Percentiles rank a stretch among this genome's conserved stretches.
phyloP scores from a whole-genome alignment of 92 coral and sea anemone species.

The Zoanthus gigantus region DNA sequence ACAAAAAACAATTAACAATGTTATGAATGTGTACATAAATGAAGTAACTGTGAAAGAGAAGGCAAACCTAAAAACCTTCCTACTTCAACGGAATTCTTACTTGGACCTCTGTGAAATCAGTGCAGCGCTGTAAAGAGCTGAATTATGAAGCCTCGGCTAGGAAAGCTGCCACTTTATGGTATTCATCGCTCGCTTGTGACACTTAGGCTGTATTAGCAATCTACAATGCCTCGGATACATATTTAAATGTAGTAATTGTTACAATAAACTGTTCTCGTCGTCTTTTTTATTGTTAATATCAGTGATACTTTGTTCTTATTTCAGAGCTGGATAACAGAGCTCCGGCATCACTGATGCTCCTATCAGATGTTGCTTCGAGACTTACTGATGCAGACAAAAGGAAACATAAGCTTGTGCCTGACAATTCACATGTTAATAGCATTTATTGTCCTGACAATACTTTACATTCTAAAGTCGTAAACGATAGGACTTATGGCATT shows the following conservation, averaged over 20 bases:
- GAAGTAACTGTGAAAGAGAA: too few relatives aligned
- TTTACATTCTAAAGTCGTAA: neutral
- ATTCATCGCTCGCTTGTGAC: neutral
- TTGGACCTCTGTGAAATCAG: neutral
- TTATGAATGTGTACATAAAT: too few relatives aligned
- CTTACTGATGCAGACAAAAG: constrained; percentile 1
- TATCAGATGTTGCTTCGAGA: constrained; percentile 27
- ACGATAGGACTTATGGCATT: neutral
- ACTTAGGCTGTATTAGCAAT: neutral
- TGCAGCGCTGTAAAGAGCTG: neutral
- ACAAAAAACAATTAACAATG: too few relatives aligned
- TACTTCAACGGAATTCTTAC: neutral
- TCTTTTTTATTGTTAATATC: too few relatives aligned
- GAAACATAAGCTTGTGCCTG: neutral
- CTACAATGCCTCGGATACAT: neutral
- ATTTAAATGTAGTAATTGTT: too few relatives aligned
- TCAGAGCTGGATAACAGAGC: neutral
- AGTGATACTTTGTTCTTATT: neutral
- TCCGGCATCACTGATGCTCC: constrained; percentile 31
- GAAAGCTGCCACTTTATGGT: neutral
- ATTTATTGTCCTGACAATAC: neutral
- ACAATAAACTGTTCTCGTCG: too few relatives aligned
- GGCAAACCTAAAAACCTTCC: neutral
- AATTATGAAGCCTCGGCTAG: neutral
- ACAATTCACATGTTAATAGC: neutral